phyloP scores from a whole-genome alignment of 1,140 invertebrate species.

The Limonius californicus region DNA sequence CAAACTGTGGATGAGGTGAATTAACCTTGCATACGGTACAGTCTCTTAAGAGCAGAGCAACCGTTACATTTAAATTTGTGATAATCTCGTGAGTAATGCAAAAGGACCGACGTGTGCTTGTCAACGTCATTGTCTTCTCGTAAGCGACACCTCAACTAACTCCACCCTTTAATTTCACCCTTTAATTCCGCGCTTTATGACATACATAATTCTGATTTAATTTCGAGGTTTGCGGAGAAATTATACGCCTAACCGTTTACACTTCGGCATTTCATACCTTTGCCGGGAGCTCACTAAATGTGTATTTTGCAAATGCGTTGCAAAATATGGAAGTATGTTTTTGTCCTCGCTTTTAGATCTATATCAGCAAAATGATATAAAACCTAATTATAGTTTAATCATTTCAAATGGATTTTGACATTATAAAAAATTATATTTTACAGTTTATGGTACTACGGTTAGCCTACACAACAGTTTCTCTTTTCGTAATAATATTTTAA shows the following conservation, averaged over 20 bases:
- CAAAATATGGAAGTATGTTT: background rate
- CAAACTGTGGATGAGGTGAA: constrained; percentile 19
- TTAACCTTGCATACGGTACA: constrained; percentile 33
- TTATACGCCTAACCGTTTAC: too few species aligned
- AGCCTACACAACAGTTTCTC: too few species aligned
- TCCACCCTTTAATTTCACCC: constrained; percentile 21
- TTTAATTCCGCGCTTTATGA: constrained; percentile 22
- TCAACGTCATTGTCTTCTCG: constrained; percentile 27
- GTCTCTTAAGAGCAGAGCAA: constrained; percentile 34
- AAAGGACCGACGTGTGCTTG: constrained; percentile 30
- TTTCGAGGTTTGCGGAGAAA: background rate
- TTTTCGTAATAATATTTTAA: background rate
- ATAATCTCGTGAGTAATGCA: constrained; percentile 35
- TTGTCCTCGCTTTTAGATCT: background rate
- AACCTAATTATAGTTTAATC: background rate
- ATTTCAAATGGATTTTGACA: too few species aligned
- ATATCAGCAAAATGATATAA: background rate
- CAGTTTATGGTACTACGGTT: too few species aligned
- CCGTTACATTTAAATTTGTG: constrained; percentile 37
- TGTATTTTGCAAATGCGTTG: too few species aligned
- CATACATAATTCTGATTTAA: constrained; percentile 21
- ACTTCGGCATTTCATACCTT: too few species aligned
- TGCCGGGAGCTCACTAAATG: too few species aligned
- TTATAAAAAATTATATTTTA: too few species aligned
- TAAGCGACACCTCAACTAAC: constrained; percentile 23